These are phyloP conservation scores for Bombus pyrosoma DNA, from an alignment of 1,140 invertebrate species.

Conservation along the genomic window DNA sequence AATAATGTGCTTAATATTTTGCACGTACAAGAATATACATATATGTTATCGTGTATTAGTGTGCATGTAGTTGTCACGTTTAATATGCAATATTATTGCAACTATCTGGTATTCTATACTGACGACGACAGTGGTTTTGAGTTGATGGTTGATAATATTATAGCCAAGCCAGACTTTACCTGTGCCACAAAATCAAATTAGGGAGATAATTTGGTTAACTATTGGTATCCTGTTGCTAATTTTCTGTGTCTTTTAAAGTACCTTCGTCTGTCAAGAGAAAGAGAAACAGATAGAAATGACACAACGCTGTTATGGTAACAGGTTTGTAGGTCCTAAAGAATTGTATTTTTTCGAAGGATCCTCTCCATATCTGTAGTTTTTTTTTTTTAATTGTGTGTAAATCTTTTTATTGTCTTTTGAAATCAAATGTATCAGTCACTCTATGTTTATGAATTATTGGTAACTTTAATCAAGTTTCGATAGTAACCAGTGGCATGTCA, in stretches of 20 bases:
- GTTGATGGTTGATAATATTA: background rate
- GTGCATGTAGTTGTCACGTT: background rate
- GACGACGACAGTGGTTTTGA: background rate
- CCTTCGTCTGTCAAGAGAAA: too few relatives aligned
- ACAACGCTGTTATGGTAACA: too few relatives aligned
- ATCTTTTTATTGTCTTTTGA: too few relatives aligned
- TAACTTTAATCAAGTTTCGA: too few relatives aligned
- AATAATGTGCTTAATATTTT: background rate
- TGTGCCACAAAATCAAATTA: background rate
- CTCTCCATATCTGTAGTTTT: too few relatives aligned
- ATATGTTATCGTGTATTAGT: background rate
- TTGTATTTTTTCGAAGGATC: background rate
- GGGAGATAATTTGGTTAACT: background rate
- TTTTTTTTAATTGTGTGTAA: too few relatives aligned
- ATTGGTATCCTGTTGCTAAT: background rate
- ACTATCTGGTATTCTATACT: background rate
- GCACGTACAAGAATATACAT: background rate
- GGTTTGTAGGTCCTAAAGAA: background rate
- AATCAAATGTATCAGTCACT: too few relatives aligned
- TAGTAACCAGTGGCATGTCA: too few relatives aligned
- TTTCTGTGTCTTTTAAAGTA: background rate
- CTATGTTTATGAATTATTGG: too few relatives aligned
- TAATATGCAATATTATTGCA: background rate
- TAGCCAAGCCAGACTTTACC: background rate
- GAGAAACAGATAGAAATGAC: too few relatives aligned